These are phyloP conservation scores for Eubasilissa splendida DNA, from an alignment of 2,888 invertebrate species.

Conservation along the genomic window DNA sequence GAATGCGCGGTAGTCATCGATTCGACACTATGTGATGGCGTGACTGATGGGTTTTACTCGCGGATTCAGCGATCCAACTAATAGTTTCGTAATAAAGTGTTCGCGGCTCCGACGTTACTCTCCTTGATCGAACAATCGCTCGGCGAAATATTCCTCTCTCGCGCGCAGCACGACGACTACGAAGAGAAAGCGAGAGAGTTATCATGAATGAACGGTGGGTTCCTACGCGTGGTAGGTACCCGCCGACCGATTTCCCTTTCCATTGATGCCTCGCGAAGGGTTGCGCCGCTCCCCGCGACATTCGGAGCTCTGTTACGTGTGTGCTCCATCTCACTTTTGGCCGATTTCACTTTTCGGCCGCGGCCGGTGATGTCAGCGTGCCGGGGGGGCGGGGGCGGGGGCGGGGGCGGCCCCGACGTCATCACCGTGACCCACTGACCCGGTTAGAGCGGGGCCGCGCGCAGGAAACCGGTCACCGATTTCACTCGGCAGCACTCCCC, in stretches of 20 bases:
- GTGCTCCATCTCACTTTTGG: conserved; percentile 45
- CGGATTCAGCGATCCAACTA: too few relatives aligned
- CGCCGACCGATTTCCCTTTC: conserved; percentile 19
- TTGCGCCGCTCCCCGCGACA: conserved; percentile 31
- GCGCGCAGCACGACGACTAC: background rate
- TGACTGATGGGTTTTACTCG: too few relatives aligned
- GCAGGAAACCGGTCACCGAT: conserved; percentile 62
- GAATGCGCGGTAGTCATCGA: too few relatives aligned
- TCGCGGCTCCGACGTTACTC: too few relatives aligned
- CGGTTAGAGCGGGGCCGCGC: conserved; percentile 74
- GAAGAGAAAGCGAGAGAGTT: conserved; percentile 12
- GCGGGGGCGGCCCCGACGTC: conserved; percentile 73
- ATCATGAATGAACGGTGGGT: conserved; percentile 1
- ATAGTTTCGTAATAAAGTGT: too few relatives aligned
- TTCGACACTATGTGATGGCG: too few relatives aligned
- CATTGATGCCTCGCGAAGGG: conserved; percentile 33
- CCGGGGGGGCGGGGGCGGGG: conserved; percentile 64
- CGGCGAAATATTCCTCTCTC: background rate
- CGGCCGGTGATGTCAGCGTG: conserved; percentile 72
- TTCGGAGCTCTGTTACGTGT: conserved; percentile 12
- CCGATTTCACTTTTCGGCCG: conserved; percentile 57
- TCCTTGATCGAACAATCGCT: too few relatives aligned
- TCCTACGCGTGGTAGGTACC: background rate
- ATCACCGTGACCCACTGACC: conserved; percentile 82
- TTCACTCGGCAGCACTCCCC: conserved; percentile 58